These are phyloP conservation scores for Lateolabrax maculatus DNA, from an alignment of 2,797 vertebrate genomes.

Conservation along the genomic window DNA sequence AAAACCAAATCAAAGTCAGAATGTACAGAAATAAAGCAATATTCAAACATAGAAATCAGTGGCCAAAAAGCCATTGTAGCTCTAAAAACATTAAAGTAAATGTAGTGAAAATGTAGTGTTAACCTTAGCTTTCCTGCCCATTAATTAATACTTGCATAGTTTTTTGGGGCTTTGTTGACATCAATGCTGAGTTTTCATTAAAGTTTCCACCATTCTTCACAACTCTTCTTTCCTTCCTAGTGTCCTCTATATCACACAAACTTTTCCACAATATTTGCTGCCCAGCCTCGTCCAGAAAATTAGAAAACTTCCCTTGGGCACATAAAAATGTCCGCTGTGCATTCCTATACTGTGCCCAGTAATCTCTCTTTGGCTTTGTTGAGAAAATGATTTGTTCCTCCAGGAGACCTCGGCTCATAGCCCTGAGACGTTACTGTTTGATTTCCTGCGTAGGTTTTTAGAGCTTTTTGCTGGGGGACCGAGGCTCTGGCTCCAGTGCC, in stretches of 20 bases:
- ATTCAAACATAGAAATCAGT: background rate
- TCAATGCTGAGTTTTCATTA: conserved; percentile 19
- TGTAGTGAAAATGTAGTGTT: too few species aligned
- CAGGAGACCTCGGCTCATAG: conserved; percentile 82
- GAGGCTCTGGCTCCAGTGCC: conserved; percentile 71
- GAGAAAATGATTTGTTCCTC: conserved; percentile 84
- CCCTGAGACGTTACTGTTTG: conserved; percentile 84
- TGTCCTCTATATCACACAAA: conserved; percentile 67
- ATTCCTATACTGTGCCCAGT: conserved; percentile 81
- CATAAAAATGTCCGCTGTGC: conserved; percentile 79
- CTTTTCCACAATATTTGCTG: conserved; percentile 78
- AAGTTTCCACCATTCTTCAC: conserved; percentile 50
- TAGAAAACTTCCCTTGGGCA: conserved; percentile 79
- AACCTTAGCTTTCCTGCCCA: background rate
- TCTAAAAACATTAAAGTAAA: background rate
- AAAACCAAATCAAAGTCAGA: background rate
- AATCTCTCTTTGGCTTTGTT: conserved; percentile 85
- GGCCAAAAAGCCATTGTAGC: background rate
- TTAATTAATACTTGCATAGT: conserved; percentile 1
- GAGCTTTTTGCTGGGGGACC: conserved; percentile 74
- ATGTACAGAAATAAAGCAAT: background rate
- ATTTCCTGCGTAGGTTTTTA: conserved; percentile 83
- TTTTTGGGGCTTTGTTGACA: conserved; percentile 24
- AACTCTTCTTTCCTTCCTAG: conserved; percentile 40
- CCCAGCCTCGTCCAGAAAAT: conserved; percentile 79